Evolutionary conservation across 2,113 vertebrate genomes (phyloP), one percentile per base, ranked within the genome.

Genomic region (Potamarius usumacintae): DNA sequence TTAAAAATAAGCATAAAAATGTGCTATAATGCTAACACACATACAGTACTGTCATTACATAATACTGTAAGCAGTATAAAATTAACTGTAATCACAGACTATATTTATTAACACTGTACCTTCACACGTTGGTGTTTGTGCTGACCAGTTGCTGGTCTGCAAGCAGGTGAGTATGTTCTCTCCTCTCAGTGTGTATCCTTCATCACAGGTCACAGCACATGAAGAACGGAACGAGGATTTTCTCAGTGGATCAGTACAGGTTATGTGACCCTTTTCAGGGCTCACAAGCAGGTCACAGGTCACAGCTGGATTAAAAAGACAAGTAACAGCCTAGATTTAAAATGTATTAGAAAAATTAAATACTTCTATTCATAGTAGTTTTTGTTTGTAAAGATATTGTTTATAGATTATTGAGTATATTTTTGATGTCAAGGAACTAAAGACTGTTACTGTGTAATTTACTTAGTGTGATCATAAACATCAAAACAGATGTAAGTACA

Each of bases 181-280:
- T 82, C 90, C 92, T 52, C 76, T 92, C 5, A 95, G 91, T 55
- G 52, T 5, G 82, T 93, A 94, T 83, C 93, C 95, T 87, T 93
- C 84, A 17, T 89, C 69, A 82, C 96, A 96, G 88, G n/a, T 72
- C 85, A 95, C 87, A 17, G 89, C 77, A 85, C 96, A 96, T n/a
- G 0, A 22, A 0, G 91, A 92, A 82, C 71, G 85, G 71, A 90
- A 93, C 10, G 92, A 93, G 82, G 91, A 92, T 7, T 89, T 69
- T 88, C 89, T 89, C 83, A 93, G 10, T 0, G 88, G 20, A 81
- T 91, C 85, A 74, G 86, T 81, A 62, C 92, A 93, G 0, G 79
- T 89, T 89, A 94, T 48, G 74, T 74, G 90, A 65, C 89, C 91
- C 20, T 76, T 83, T 0, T 18, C 30, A 74, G 93, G 92, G 50